A percentile compares a stretch with the other conserved stretches of the same genome.
These are phyloP conservation scores for Strix occidentalis DNA, from an alignment of 2,797 vertebrate genomes.

Conservation along the genomic window DNA sequence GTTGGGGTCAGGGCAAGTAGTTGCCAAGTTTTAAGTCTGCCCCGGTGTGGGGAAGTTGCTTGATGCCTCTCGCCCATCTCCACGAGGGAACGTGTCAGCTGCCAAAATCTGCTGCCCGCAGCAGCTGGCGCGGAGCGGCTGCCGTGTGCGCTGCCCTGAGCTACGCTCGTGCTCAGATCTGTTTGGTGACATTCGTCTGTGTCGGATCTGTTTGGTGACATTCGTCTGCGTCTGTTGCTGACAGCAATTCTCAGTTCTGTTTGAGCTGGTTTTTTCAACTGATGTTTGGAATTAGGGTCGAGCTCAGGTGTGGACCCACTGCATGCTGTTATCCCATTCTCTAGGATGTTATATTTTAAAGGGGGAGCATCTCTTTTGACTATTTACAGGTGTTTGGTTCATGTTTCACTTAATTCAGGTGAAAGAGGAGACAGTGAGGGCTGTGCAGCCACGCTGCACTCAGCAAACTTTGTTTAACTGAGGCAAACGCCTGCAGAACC, in stretches of 20 bases:
- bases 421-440: background rate
- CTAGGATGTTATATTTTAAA: background rate
- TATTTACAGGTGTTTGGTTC: background rate
- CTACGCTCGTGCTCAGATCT: rapidly evolving
- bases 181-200: rapidly evolving
- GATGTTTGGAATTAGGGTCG: background rate
- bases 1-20: background rate
- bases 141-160: background rate
- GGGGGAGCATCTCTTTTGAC: background rate
- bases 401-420: background rate
- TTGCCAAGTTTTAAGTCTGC: no score
- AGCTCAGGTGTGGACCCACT: background rate
- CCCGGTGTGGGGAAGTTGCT: no score
- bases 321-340: rapidly evolving
- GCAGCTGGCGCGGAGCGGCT: background rate
- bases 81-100: background rate
- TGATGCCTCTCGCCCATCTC: background rate
- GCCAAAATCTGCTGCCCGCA: background rate
- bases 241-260: background rate
- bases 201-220: rapidly evolving
- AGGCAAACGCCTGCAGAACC: background rate
- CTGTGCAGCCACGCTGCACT: background rate
- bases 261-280: background rate
- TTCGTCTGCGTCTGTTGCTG: rapidly evolving
- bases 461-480: rapidly evolving